A percentile compares a stretch with the other conserved stretches of the same genome.
Evolutionary conservation across 2,113 vertebrate species (phyloP).

Genomic region (Lasiurus cinereus): DNA sequence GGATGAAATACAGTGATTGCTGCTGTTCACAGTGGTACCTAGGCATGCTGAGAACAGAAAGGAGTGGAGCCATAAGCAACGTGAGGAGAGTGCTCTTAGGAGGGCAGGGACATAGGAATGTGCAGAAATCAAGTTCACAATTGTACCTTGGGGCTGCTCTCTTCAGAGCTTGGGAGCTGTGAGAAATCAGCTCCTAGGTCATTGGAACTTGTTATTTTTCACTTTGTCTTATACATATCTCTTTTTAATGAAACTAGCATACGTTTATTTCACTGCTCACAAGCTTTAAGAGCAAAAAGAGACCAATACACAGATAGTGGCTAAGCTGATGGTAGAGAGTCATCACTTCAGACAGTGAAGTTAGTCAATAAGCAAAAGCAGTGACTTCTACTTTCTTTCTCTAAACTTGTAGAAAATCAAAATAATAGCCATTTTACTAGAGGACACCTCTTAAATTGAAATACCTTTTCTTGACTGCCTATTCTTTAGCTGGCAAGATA

Average conservation of each 20-base stretch:
- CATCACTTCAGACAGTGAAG: neutral
- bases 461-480: neutral
- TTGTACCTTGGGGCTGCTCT: neutral
- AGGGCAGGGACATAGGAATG: neutral
- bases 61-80: neutral
- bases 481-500: neutral
- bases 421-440: neutral
- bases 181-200: neutral
- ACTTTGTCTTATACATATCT: neutral
- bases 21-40: neutral
- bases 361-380: neutral
- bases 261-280: neutral
- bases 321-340: neutral
- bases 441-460: neutral
- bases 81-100: neutral
- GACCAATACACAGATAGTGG: neutral
- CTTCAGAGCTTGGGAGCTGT: neutral
- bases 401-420: neutral
- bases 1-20: neutral
- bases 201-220: neutral
- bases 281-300: conserved; percentile 29
- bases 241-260: neutral
- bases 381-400: neutral
- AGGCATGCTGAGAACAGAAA: neutral
- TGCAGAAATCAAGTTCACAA: neutral